Percentiles rank a stretch among this genome's conserved stretches.
These are phyloP conservation scores for Octonoba sinensis DNA, from an alignment of 2,888 invertebrate species.

Conservation along the genomic window DNA sequence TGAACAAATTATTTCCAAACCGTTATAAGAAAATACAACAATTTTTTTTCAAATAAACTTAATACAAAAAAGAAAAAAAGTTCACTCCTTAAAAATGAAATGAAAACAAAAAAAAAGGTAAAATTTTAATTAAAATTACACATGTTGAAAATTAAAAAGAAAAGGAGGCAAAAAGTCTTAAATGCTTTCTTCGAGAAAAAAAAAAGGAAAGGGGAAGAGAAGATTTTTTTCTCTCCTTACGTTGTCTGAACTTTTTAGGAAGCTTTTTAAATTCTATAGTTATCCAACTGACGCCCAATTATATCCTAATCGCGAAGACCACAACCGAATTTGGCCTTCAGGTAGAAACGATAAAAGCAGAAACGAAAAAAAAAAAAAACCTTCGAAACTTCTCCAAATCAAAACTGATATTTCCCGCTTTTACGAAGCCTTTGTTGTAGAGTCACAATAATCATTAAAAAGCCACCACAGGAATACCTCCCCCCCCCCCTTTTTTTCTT, in stretches of 20 bases:
- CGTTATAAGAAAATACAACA: no score
- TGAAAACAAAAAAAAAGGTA: no score
- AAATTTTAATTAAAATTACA: no score
- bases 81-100: no score
- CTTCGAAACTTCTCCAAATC: conserved; percentile 20
- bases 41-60: no score
- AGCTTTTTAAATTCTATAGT: conserved; percentile 28
- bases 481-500: conserved; percentile 15
- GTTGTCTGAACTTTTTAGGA: conserved; percentile 2
- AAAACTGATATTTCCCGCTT: conserved; percentile 35
- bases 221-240: not conserved
- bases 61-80: no score
- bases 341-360: conserved; percentile 11
- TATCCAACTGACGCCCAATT: conserved; percentile 56
- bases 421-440: conserved; percentile 47
- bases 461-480: conserved; percentile 40
- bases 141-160: no score
- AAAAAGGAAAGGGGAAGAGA: not conserved
- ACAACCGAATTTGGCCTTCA: conserved; percentile 39
- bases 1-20: no score
- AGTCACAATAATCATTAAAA: conserved; percentile 65
- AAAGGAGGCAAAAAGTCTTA: no score
- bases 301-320: conserved; percentile 52
- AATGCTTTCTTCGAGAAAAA: no score
- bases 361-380: conserved; percentile 10